Base-by-base conservation (phyloP, 2,888 invertebrate species). In the Malthinus seriepunctatus region DNA sequence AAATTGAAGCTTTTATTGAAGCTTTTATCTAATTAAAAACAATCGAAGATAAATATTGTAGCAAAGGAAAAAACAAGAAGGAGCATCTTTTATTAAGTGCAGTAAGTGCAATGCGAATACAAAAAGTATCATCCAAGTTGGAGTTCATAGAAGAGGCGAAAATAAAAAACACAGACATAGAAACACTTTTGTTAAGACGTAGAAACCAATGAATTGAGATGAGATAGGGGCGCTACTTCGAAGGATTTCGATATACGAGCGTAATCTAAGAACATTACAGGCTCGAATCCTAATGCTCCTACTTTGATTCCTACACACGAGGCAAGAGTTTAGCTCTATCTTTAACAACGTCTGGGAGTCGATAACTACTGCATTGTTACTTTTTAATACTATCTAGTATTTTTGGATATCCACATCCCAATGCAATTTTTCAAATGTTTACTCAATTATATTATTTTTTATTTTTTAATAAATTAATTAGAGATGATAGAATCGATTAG, bases 151-250 rank as follows among this genome's bases (percentile, higher is more conserved):
- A 23, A 23, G 23, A 47, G 34, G 33, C 35, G 12, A 37, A 51
- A 51, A 51, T 47, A 51, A 56, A 56, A 56, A 44, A 54, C 39
- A 49, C 33, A 23, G 11, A 57, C 34, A 52, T 42, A 48, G 64
- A 57, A 63, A 63, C 59, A 64, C 63, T 64, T 65, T 67, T 68
- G 67, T 67, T 68, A 70, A 71, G 67, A 69, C 67, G 68, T 60
- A 58, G 67, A 66, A 69, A 70, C 69, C 71, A 68, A 71, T 71
- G 71, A 69, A 72, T 70, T 69, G 70, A 66, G 69, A 69, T 70
- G 69, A 67, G 72, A 72, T 58, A 53, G 49, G 49, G 49, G 59
- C 56, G 60, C 51, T 62, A 58, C 64, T 57, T 67, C 60, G 63
- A 60, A 58, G 59, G 63, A 56, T 65, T 63, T 65, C 67, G 69